Base-by-base conservation (phyloP, 2,888 invertebrate genomes). In the Drosophila melanocephala region DNA sequence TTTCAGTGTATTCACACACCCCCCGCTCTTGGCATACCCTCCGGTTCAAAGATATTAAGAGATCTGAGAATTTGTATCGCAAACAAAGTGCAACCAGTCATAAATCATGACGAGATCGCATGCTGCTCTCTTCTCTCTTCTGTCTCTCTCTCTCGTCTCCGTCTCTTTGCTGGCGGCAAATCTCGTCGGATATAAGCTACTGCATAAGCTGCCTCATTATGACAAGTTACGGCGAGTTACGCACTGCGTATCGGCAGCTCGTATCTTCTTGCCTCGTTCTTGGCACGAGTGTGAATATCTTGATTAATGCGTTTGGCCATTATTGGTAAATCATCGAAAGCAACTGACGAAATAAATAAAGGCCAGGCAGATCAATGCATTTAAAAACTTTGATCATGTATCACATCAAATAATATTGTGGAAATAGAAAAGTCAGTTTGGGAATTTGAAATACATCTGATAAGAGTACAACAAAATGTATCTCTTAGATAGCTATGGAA, bases 41-140 rank as follows among this genome's bases (percentile, higher is more conserved):
- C 2, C 7, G 2, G n/a, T 16, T 1, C 32, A 30, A 19, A 69
- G 71, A 68, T 70, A 65, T 62, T 75, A 22, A 22, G n/a, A 33
- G 22, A 81, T 72, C 70, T 51, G 33, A 37, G 69, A 56, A 66
- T 70, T 68, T 74, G 72, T 74, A 79, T 79, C 75, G 68, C 74
- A 67, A 76, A 66, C 69, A 67, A 56, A 51, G n/a, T 53, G 59
- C 51, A 32, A 68, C 42, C 35, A 58, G 63, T 69, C 73, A 84
- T 86, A 86, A 86, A 88, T 86, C 85, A 86, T 56, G 57, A 53
- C 60, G 55, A 73, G 85, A 86, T 86, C 84, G 64, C 72, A 42
- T 39, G 53, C 67, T 67, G 52, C 61, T 30, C 68, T 61, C 71
- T 66, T 26, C 39, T 33, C 32, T 51, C 63, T n/a, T 55, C 63